Evolutionary conservation across 1,140 invertebrate genomes (phyloP), one percentile per base, ranked within the genome.

Genomic region (Micrasema longulum): DNA sequence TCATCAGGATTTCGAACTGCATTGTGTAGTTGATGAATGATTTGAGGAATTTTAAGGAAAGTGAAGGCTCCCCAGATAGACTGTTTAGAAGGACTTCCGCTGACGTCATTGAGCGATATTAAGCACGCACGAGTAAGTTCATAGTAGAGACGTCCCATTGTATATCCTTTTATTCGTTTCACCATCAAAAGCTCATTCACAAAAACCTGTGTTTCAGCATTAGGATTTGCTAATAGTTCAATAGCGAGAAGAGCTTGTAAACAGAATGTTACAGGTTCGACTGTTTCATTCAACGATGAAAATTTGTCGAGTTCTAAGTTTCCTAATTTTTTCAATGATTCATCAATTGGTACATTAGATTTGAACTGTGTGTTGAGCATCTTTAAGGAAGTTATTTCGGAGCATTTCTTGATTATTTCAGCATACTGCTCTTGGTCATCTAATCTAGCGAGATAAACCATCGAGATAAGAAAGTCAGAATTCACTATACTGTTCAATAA

Each of bases 41-140:
- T 90, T 77, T 92, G 88, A 2, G 94, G 94, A 63, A 97, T 87
- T 86, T 97, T 97, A 0, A 98, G 85, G 80, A 97, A 97, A 10
- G 92, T 95, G 79, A 97, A 97, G 16, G 95, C 95, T 18, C 93
- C 93, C 95, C 96, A 98, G 77, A 96, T 91, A 1, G 95, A 90
- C 76, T 96, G 94, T 63, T 88, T 86, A 35, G 84, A 85, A 0
- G 85, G 83, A 78, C 95, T 91, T 73, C 91, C 91, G 55, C 91
- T 90, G 1, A 90, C 90, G 81, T 95, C 92, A 77, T 94, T 90
- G 1, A 98, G 81, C n/a, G 93, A 95, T 73, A 97, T 91, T 43
- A 97, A 90, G 80, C 93, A 94, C 0, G 94, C 93, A 75, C 95
- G 86, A 60, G 97, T 92, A 11, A 97, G 87, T 87, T 98, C 96